Base-by-base conservation (phyloP, 1,140 invertebrate species). In the Ceratosolen fusciceps region DNA sequence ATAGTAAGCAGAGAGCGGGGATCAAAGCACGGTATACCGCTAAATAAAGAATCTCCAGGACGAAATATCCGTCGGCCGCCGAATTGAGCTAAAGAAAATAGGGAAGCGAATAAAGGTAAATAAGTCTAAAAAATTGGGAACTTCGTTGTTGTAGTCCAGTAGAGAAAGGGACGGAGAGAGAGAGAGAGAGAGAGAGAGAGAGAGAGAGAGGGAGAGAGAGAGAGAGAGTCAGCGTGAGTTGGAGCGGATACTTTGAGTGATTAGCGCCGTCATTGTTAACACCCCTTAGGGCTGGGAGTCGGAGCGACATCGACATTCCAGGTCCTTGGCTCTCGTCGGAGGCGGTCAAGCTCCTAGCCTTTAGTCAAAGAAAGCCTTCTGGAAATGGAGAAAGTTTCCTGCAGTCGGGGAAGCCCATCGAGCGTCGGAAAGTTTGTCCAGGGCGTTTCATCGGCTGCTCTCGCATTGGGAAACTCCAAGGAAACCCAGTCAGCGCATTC, bases 401-500 rank as follows among this genome's bases (percentile, higher is more conserved):
- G 77, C 79, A 80, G 84, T 37, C 29, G 0, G 52, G 26, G 47
- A 73, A 73, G 31, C 83, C 82, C 78, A 78, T 65, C 77, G 82
- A 85, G 82, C 74, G 67, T 56, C 37, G 72, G 83, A 80, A 79
- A 84, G 83, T 84, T 83, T 83, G 82, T 79, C 79, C 82, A 43
- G 65, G 65, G 79, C 81, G 82, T 80, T 84, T 86, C 81, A 83
- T 79, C 83, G 82, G 83, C 76, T 86, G 84, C 84, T 87, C 84
- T 87, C 85, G 85, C 65, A 49, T 12, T 37, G 39, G 83, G 83
- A 87, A 88, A 88, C 84, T 88, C 83, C 29, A 81, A 80, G 82
- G 86, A 88, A 88, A 86, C 86, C 86, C 83, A 87, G 86, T 88
- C 87, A 88, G 87, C 87, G 82, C 83, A 76, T 84, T 83, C 84